These are phyloP conservation scores for Chironomus tentans DNA, from an alignment of 2,888 invertebrate species.

Conservation along the genomic window DNA sequence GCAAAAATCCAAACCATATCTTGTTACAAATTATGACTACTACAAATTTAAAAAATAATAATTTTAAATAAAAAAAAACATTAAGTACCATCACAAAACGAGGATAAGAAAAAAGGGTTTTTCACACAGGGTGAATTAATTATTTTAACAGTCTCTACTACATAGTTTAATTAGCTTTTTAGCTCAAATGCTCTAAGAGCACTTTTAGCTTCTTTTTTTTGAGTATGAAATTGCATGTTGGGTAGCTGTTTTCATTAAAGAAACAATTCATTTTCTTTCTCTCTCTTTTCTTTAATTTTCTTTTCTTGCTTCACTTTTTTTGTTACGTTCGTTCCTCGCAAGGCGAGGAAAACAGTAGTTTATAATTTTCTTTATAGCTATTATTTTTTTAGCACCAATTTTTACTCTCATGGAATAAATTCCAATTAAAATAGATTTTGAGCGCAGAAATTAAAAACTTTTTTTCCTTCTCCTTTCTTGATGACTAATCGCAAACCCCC, in stretches of 20 bases:
- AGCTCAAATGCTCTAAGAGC: background rate
- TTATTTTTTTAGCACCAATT: slow-evolving; percentile 9
- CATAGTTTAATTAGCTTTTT: slow-evolving; percentile 16
- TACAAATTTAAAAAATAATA: background rate
- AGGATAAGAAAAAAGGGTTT: slow-evolving; percentile 26
- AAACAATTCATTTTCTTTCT: background rate
- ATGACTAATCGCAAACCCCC: background rate
- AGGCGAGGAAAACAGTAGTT: background rate
- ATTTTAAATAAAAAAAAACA: background rate
- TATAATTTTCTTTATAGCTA: background rate
- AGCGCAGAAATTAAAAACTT: background rate
- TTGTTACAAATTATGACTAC: background rate
- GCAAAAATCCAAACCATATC: background rate
- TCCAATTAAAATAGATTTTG: slow-evolving; percentile 16
- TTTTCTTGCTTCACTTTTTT: background rate
- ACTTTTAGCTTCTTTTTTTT: background rate
- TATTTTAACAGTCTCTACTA: background rate
- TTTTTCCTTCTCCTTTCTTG: too few species aligned
- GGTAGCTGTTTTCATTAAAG: background rate
- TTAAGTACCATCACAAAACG: slow-evolving; percentile 21
- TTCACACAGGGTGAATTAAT: slow-evolving; percentile 25
- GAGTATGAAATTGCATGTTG: slow-evolving; percentile 4
- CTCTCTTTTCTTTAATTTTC: background rate
- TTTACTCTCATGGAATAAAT: slow-evolving; percentile 4
- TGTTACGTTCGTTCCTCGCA: background rate